Percentiles rank a stretch among this genome's conserved stretches.
These are phyloP conservation scores for Bucco capensis DNA, from an alignment of 2,113 vertebrate species.

Conservation along the genomic window DNA sequence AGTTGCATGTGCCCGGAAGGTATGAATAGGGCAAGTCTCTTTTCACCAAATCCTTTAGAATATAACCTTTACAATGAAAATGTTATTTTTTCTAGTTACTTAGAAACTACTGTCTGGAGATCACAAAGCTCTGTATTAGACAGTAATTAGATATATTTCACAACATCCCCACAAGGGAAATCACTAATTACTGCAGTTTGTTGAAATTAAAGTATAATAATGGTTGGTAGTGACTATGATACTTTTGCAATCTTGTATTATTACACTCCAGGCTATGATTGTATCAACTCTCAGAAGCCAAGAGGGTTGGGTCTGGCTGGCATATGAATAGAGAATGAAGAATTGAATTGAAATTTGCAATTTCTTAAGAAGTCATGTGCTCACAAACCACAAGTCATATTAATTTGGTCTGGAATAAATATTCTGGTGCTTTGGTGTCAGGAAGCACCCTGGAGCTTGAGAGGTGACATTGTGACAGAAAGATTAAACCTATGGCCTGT, in stretches of 20 bases:
- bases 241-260: background rate
- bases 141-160: background rate
- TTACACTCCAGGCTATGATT: background rate
- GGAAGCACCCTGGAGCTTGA: background rate
- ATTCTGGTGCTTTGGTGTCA: background rate
- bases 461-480: background rate
- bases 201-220: conserved; percentile 3
- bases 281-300: background rate
- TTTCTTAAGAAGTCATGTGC: background rate
- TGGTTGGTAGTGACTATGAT: background rate
- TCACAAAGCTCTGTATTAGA: background rate
- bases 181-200: conserved; percentile 40
- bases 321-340: background rate
- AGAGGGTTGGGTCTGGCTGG: background rate
- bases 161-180: background rate
- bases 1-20: background rate
- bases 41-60: background rate
- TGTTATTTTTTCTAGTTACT: background rate
- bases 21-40: background rate
- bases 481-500: background rate
- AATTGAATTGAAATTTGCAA: background rate
- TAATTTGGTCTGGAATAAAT: background rate
- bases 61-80: background rate
- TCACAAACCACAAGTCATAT: background rate
- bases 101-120: background rate